Percentiles rank a stretch among this genome's conserved stretches.
Evolutionary conservation across 2,888 invertebrate species (phyloP).

Genomic region (Monochamus alternatus): DNA sequence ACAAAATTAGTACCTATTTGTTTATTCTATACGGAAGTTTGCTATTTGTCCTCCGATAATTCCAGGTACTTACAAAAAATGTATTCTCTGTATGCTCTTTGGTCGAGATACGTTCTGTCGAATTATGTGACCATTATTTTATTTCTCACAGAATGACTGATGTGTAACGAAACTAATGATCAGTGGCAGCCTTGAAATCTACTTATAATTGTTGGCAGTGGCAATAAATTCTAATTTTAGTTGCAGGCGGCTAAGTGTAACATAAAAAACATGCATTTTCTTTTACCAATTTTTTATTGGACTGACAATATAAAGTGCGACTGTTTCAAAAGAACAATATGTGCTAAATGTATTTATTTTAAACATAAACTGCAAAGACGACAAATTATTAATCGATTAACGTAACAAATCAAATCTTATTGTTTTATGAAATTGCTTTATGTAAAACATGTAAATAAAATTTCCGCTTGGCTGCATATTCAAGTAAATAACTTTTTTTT

Average conservation of each 20-base stretch:
- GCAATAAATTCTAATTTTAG: constrained; percentile 52
- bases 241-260: constrained; percentile 41
- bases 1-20: no score
- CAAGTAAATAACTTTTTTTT: no score
- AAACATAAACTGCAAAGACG: no score
- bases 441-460: no score
- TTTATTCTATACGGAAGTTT: no score
- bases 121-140: background rate
- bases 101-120: background rate
- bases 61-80: no score
- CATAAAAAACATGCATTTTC: constrained; percentile 38
- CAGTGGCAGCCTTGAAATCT: constrained; percentile 48
- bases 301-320: background rate
- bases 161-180: constrained; percentile 39
- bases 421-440: no score
- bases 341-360: background rate
- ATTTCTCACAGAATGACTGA: constrained; percentile 34
- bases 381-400: no score
- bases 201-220: constrained; percentile 53
- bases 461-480: no score
- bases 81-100: background rate
- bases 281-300: constrained; percentile 27
- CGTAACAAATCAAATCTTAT: no score
- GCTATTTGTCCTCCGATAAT: no score
- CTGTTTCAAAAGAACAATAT: background rate